Evolutionary conservation across 2,113 vertebrate species (phyloP).

Genomic region (Hemicordylus capensis): DNA sequence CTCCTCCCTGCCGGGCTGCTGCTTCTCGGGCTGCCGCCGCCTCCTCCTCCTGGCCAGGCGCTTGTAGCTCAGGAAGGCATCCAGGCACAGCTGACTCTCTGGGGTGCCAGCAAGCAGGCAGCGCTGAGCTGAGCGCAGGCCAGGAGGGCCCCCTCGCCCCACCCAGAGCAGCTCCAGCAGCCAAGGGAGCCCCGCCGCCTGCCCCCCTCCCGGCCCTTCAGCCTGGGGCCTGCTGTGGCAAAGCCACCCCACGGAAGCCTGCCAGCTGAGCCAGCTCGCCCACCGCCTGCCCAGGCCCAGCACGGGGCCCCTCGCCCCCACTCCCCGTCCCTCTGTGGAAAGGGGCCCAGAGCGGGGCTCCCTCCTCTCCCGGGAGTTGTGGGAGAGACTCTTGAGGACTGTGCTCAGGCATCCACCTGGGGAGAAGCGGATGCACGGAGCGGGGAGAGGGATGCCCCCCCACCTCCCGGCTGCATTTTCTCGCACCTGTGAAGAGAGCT

Average conservation of each 20-base stretch:
- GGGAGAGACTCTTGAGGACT: too few relatives aligned
- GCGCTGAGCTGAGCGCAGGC: background rate
- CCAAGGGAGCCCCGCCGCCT: background rate
- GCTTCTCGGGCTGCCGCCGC: slow-evolving; percentile 78
- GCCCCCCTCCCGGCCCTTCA: too few relatives aligned
- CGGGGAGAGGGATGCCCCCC: background rate
- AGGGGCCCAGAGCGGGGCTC: background rate
- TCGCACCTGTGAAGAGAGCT: background rate
- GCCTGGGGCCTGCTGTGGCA: too few relatives aligned
- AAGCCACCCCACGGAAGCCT: too few relatives aligned
- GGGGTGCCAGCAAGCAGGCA: slow-evolving; percentile 9
- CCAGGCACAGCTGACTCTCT: slow-evolving; percentile 91
- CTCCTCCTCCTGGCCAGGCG: slow-evolving; percentile 88
- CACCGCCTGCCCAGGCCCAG: too few relatives aligned
- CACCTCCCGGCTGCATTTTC: too few relatives aligned
- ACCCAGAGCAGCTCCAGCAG: too few relatives aligned
- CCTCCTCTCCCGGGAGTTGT: background rate
- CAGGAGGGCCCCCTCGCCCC: accelerated
- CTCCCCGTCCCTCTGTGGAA: background rate
- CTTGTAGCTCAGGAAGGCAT: slow-evolving; percentile 92
- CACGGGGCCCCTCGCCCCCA: background rate
- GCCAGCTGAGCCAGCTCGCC: background rate
- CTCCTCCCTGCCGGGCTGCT: slow-evolving; percentile 82
- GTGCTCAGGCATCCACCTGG: too few relatives aligned
- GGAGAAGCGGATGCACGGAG: background rate